Evolutionary conservation across 2,113 vertebrate species (phyloP).

Genomic region (Cottus gobio): DNA sequence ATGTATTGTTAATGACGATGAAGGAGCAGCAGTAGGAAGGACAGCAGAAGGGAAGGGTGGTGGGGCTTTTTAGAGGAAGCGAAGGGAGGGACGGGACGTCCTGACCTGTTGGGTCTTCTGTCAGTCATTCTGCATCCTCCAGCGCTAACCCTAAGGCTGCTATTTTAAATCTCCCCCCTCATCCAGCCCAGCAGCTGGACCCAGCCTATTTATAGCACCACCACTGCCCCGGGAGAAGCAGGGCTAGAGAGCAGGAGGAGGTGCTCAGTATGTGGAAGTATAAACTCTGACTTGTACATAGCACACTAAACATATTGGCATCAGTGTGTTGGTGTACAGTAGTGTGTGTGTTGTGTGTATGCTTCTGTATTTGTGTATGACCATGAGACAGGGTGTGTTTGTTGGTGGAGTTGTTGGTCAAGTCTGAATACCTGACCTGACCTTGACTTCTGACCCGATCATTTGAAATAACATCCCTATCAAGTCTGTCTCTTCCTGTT

Average conservation of each 20-base stretch:
- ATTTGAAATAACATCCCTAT: slow-evolving; percentile 23
- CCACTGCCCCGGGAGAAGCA: slow-evolving; percentile 61
- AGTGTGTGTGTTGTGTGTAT: background rate
- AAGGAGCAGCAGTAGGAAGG: slow-evolving; percentile 49
- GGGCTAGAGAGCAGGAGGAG: slow-evolving; percentile 50
- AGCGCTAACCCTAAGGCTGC: slow-evolving; percentile 51
- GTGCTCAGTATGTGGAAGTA: slow-evolving; percentile 29
- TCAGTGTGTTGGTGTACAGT: background rate
- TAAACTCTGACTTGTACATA: slow-evolving; percentile 58
- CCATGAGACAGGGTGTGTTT: background rate
- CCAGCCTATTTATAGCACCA: slow-evolving; percentile 71
- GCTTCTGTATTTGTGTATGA: background rate
- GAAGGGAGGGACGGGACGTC: slow-evolving; percentile 56
- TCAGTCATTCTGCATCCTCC: slow-evolving; percentile 64
- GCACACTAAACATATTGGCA: slow-evolving; percentile 34
- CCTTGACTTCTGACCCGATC: slow-evolving; percentile 4
- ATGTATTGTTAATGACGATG: slow-evolving; percentile 74
- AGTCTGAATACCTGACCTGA: slow-evolving; percentile 23
- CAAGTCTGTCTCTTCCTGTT: slow-evolving; percentile 20
- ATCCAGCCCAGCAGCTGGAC: slow-evolving; percentile 75
- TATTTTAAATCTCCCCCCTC: slow-evolving; percentile 55
- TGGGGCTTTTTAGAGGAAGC: slow-evolving; percentile 62
- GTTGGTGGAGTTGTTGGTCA: background rate
- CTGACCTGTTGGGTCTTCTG: slow-evolving; percentile 70
- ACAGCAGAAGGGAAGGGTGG: slow-evolving; percentile 61